phyloP scores from a whole-genome alignment of 2,113 vertebrate genomes.

The Phalacrocorax carbo region DNA sequence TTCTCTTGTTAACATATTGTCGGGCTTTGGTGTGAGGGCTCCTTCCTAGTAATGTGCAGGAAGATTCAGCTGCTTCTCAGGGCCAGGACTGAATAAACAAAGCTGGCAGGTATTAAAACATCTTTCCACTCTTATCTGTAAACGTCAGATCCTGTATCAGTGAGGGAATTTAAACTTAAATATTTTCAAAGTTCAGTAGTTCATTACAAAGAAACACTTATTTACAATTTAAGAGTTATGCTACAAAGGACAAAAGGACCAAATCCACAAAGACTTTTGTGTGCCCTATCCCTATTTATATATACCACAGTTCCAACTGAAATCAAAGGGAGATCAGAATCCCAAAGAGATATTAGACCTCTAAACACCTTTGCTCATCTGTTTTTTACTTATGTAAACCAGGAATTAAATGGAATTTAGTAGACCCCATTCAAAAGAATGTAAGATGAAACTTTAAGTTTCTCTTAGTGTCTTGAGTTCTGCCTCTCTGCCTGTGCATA shows the following conservation, averaged over 20 bases:
- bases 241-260: not conserved
- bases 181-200: not conserved
- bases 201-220: not conserved
- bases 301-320: not conserved
- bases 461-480: not conserved
- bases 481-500: not conserved
- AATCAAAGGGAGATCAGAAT: not conserved
- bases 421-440: not conserved
- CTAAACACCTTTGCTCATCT: not conserved
- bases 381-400: not conserved
- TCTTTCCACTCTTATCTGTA: not conserved
- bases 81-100: not conserved
- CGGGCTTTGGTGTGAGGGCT: not conserved
- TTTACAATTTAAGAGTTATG: not conserved
- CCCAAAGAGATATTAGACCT: not conserved
- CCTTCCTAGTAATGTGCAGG: not conserved
- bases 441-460: not conserved
- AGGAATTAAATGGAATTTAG: not conserved
- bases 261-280: not conserved
- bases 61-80: not conserved
- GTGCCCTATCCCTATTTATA: not conserved
- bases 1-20: not conserved
- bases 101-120: not conserved
- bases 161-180: not conserved
- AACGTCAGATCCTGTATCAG: fast-evolving